Conservation (phyloP, 2,113 vertebrate genomes). For the Hirundichthys speculiger region DNA sequence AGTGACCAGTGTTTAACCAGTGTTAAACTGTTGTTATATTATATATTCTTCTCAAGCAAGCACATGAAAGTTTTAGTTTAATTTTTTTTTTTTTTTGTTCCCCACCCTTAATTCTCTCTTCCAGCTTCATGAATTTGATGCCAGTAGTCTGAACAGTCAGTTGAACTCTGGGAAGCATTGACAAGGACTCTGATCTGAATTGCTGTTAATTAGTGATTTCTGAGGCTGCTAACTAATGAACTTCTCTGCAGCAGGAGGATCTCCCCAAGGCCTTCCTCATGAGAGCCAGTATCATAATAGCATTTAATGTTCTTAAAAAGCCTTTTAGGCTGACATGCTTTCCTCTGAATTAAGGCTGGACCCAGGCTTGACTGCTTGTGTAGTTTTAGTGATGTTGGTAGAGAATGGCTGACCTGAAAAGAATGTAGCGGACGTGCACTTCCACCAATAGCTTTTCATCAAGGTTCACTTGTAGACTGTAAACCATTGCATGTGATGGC, state of each 20-base stretch:
- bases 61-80: neutral
- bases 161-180: neutral
- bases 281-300: neutral
- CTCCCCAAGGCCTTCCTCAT: neutral
- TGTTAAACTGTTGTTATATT: too few relatives aligned
- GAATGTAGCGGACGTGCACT: neutral
- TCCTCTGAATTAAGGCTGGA: too few relatives aligned
- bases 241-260: neutral
- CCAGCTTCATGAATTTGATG: neutral
- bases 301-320: neutral
- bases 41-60: too few relatives aligned
- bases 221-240: neutral
- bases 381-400: too few relatives aligned
- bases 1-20: too few relatives aligned
- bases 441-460: neutral
- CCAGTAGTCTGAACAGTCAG: neutral
- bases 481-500: neutral
- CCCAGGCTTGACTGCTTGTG: too few relatives aligned
- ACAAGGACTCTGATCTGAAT: neutral
- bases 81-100: too few relatives aligned
- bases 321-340: too few relatives aligned
- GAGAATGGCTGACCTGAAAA: neutral
- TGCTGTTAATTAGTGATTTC: conserved; percentile 1
- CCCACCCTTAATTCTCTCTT: neutral
- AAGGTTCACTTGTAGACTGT: neutral